Evolutionary conservation across 2,113 vertebrate genomes (phyloP).

Genomic region (Piaya cayana): DNA sequence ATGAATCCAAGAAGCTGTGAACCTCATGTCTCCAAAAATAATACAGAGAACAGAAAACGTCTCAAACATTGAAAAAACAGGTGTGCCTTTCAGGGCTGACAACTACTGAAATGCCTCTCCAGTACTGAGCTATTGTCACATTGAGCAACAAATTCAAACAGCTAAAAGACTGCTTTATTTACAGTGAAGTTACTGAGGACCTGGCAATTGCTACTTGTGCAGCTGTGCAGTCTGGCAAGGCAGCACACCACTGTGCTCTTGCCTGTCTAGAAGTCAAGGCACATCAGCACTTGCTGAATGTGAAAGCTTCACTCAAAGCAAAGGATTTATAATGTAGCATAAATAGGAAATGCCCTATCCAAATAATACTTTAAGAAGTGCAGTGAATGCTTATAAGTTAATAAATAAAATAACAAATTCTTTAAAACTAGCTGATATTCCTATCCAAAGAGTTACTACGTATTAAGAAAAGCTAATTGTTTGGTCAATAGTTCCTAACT

Average conservation of each 20-base stretch:
- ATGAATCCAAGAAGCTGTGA: neutral
- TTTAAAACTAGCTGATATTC: neutral
- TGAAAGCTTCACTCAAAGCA: neutral
- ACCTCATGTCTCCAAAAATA: neutral
- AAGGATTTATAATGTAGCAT: neutral
- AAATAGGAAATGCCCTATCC: neutral
- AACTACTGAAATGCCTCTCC: neutral
- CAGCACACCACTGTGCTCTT: neutral
- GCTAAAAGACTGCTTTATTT: slow-evolving; percentile 24
- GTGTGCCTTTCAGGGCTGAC: neutral
- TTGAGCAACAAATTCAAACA: slow-evolving; percentile 1
- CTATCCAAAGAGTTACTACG: neutral
- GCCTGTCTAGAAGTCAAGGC: slow-evolving; percentile 19
- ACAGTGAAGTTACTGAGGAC: neutral
- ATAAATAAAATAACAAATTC: neutral
- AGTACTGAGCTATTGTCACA: neutral
- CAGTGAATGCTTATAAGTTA: neutral
- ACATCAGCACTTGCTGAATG: neutral
- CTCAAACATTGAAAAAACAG: neutral
- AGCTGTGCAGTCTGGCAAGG: slow-evolving; percentile 27
- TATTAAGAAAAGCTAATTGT: neutral
- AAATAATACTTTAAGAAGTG: neutral
- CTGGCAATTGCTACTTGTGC: neutral
- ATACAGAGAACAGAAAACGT: neutral
- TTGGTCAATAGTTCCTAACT: neutral